Evolutionary conservation across 2,888 invertebrate species (phyloP), one percentile per base, ranked within the genome.

Genomic region (Ophion ventricosus): DNA sequence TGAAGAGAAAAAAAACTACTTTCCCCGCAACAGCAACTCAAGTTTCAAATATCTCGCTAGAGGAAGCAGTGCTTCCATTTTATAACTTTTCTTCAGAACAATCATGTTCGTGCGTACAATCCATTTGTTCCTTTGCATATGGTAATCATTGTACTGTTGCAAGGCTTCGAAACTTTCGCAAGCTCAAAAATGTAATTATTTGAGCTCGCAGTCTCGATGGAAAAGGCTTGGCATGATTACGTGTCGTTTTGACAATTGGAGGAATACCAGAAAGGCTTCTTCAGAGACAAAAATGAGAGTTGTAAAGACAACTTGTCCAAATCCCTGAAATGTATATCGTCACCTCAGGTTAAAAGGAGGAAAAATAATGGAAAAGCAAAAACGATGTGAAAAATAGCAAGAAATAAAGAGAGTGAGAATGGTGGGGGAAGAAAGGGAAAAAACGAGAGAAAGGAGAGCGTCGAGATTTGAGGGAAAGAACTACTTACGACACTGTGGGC

Each of bases 401-500:
- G 63, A 70, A 61, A 57, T 54, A 63, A 23, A n/a, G 59, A 66
- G 66, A 43, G 23, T 20, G 63, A 54, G 70, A 63, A 35, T 8
- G 8, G 35, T 8, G 35, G 35, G 35, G 35, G 35, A 70, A 40
- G 3, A 10, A 67, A 63, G 54, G 72, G 54, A 20, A 77, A 78
- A 63, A 26, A 70, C 29, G 43, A 56, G 35, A 63, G 54, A 54
- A 35, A 49, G 29, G 49, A 61, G 29, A 29, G 23, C 56, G 64
- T 56, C 25, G 81, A 81, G 84, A 84, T 82, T 82, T 63, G 70
- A 84, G 78, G 79, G 84, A 84, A 82, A 84, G 73, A 78, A 84
- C 82, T 80, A 84, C 84, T 84, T 84, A 82, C 84, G 76, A 82
- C 74, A 75, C 72, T 49, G 81, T 67, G 80, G 73, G 72, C 64